Evolutionary conservation across 2,113 vertebrate species (phyloP).

Genomic region (Clarias magur): DNA sequence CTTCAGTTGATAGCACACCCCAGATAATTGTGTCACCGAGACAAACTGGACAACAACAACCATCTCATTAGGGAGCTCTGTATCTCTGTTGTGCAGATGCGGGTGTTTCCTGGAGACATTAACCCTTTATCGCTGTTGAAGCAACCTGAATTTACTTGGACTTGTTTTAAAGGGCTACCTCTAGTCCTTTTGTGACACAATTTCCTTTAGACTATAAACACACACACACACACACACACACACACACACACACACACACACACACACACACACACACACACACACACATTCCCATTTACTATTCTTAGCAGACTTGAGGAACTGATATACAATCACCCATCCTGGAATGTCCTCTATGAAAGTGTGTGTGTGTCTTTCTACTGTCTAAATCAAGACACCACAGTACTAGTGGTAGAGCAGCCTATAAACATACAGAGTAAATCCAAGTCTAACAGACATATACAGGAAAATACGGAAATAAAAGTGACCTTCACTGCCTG

Average conservation of each 20-base stretch:
- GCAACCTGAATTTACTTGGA: not conserved
- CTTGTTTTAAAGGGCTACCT: too few species aligned
- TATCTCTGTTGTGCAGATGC: constrained; percentile 22
- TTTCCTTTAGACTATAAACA: not conserved
- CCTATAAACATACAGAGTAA: not conserved
- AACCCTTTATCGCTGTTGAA: not conserved
- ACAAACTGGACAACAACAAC: constrained; percentile 19
- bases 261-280: not conserved
- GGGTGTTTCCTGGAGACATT: not conserved
- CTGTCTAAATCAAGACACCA: not conserved
- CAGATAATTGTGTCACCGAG: not conserved
- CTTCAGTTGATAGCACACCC: not conserved
- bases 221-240: not conserved
- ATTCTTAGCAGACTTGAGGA: not conserved
- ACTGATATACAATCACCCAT: not conserved
- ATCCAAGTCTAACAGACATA: not conserved
- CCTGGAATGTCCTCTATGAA: not conserved
- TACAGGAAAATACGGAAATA: not conserved
- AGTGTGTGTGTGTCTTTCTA: not conserved
- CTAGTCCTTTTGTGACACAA: too few species aligned
- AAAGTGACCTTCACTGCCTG: not conserved
- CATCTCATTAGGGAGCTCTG: constrained; percentile 10
- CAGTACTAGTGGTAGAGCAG: not conserved
- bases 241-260: not conserved
- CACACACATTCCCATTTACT: not conserved